Evolutionary conservation across 2,888 invertebrate genomes (phyloP).

Genomic region (Lutraria lutraria): DNA sequence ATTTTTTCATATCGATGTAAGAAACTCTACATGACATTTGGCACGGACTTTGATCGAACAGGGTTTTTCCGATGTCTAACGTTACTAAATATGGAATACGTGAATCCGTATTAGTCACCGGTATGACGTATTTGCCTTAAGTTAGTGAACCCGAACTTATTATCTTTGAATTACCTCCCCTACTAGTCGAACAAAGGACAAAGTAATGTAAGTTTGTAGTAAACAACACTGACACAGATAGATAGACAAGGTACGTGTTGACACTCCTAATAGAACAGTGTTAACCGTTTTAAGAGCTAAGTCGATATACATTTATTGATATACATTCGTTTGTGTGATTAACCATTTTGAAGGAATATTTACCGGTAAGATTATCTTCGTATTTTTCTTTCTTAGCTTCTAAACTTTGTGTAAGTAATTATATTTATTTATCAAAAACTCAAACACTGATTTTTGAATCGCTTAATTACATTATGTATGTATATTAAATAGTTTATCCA

Average conservation of each 20-base stretch:
- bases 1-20: neutral
- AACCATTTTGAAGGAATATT: neutral
- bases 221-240: slow-evolving; percentile 47
- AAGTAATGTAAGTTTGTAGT: slow-evolving; percentile 40
- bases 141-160: neutral
- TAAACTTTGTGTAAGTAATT: too few relatives aligned
- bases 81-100: slow-evolving; percentile 15
- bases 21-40: neutral
- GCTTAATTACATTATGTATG: too few relatives aligned
- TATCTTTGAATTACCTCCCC: slow-evolving; percentile 26
- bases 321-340: neutral
- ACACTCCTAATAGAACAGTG: neutral
- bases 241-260: neutral
- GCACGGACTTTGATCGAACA: neutral
- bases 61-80: slow-evolving; percentile 3
- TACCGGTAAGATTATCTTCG: neutral
- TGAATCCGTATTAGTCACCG: slow-evolving; percentile 1
- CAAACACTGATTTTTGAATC: too few relatives aligned
- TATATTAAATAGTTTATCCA: too few relatives aligned
- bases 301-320: neutral
- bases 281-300: neutral
- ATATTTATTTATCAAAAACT: too few relatives aligned
- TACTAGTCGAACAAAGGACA: slow-evolving; percentile 44
- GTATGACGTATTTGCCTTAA: slow-evolving; percentile 15
- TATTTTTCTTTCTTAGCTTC: neutral